A percentile compares a stretch with the other conserved stretches of the same genome.
Conservation (phyloP, 2,888 invertebrate genomes). For the Idaea straminata region DNA sequence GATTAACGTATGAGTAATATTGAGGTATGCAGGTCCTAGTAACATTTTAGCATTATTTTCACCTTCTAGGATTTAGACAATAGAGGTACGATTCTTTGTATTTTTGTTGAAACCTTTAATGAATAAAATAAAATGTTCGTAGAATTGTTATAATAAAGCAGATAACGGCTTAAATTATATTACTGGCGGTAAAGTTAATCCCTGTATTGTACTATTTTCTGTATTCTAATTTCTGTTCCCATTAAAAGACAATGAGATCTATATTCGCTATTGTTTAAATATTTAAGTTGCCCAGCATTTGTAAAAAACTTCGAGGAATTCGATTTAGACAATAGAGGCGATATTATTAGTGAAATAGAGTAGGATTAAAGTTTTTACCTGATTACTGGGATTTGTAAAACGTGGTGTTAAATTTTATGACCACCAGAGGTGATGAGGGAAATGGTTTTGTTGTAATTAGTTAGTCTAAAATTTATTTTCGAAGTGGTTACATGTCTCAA, state of each 20-base stretch:
- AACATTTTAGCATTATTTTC: too few relatives aligned
- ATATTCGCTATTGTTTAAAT: conserved; percentile 12
- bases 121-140: too few relatives aligned
- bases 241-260: conserved; percentile 22
- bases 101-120: too few relatives aligned
- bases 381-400: conserved; percentile 23
- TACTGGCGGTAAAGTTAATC: background rate
- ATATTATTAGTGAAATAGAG: conserved; percentile 24
- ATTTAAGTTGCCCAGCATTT: conserved; percentile 8
- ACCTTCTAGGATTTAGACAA: too few relatives aligned
- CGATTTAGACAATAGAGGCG: conserved; percentile 15
- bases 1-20: too few relatives aligned
- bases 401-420: conserved; percentile 40
- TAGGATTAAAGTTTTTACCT: conserved; percentile 38
- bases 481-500: background rate
- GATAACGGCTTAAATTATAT: background rate
- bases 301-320: conserved; percentile 16
- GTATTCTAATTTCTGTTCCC: conserved; percentile 13
- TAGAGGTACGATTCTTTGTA: too few relatives aligned
- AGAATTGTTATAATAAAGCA: too few relatives aligned
- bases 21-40: too few relatives aligned
- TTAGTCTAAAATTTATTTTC: background rate
- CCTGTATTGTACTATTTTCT: background rate
- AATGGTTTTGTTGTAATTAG: background rate
- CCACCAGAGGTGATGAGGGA: conserved; percentile 9